Evolutionary conservation across 2,888 invertebrate genomes (phyloP).

Genomic region (Diaphora mendica): DNA sequence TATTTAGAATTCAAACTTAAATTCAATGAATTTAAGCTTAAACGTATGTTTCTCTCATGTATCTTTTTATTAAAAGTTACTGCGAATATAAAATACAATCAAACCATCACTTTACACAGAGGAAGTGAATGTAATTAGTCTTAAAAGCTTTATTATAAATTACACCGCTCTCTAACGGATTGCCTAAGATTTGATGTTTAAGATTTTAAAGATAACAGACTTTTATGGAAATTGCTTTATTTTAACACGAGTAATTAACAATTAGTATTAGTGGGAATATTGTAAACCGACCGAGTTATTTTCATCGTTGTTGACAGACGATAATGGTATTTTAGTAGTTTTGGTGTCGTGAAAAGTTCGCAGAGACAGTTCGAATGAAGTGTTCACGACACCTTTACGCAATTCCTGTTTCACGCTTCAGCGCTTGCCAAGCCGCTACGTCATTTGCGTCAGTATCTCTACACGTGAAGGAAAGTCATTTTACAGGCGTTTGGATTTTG

Average conservation of each 20-base stretch:
- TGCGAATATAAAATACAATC: not conserved
- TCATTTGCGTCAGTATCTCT: conserved; percentile 68
- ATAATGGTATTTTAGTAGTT: conserved; percentile 79
- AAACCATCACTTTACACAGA: not conserved
- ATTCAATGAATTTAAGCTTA: not conserved
- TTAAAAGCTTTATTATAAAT: conserved; percentile 22
- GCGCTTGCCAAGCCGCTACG: conserved; percentile 79
- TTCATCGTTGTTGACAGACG: conserved; percentile 71
- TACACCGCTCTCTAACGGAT: conserved; percentile 15
- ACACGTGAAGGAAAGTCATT: conserved; percentile 68
- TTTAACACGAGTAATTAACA: conserved; percentile 31
- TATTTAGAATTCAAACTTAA: not conserved
- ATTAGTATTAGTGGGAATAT: conserved; percentile 53
- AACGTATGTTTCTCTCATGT: not conserved
- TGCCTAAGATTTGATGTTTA: conserved; percentile 13
- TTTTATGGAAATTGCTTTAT: conserved; percentile 17
- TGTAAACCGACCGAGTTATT: conserved; percentile 66
- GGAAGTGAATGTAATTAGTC: conserved; percentile 29
- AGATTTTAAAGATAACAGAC: not conserved
- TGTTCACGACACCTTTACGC: conserved; percentile 83
- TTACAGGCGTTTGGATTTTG: conserved; percentile 66
- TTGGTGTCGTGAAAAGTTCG: conserved; percentile 73
- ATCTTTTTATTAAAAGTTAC: not conserved
- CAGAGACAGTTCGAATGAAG: conserved; percentile 74
- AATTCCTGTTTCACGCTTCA: conserved; percentile 80